These are phyloP conservation scores for Enteromius afrohamiltoni DNA, from an alignment of 2,797 vertebrate genomes.

Conservation along the genomic window DNA sequence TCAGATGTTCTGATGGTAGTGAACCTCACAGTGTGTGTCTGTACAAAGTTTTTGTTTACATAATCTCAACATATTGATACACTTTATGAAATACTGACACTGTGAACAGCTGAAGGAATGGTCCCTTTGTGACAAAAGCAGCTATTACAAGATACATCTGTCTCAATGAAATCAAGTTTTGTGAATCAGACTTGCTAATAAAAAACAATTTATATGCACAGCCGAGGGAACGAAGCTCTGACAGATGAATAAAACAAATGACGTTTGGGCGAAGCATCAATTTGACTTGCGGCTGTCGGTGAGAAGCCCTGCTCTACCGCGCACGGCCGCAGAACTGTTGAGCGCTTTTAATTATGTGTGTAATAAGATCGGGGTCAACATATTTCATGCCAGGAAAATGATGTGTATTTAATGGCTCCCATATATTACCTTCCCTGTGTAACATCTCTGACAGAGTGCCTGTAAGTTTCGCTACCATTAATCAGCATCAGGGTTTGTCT, in stretches of 20 bases:
- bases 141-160: slow-evolving; percentile 40
- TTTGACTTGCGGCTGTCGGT: slow-evolving; percentile 74
- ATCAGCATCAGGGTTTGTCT: slow-evolving; percentile 87
- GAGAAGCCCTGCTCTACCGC: slow-evolving; percentile 63
- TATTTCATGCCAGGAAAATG: slow-evolving; percentile 90
- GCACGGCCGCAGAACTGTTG: slow-evolving; percentile 78
- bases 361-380: slow-evolving; percentile 88
- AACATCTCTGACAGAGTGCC: slow-evolving; percentile 83
- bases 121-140: not conserved
- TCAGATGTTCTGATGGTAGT: not conserved
- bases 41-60: not conserved
- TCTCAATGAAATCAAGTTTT: slow-evolving; percentile 69
- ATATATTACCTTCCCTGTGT: slow-evolving; percentile 85
- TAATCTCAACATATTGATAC: slow-evolving; percentile 1
- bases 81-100: not conserved
- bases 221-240: slow-evolving; percentile 69
- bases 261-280: slow-evolving; percentile 74
- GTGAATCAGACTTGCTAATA: slow-evolving; percentile 60
- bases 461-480: slow-evolving; percentile 82
- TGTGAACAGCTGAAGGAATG: not conserved
- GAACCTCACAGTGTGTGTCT: not conserved
- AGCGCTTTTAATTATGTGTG: slow-evolving; percentile 86
- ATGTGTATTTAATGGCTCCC: slow-evolving; percentile 88
- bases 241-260: slow-evolving; percentile 79
- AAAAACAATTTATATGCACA: slow-evolving; percentile 78